Evolutionary conservation across 1,140 invertebrate genomes (phyloP).

Genomic region (Sycophila sp.): DNA sequence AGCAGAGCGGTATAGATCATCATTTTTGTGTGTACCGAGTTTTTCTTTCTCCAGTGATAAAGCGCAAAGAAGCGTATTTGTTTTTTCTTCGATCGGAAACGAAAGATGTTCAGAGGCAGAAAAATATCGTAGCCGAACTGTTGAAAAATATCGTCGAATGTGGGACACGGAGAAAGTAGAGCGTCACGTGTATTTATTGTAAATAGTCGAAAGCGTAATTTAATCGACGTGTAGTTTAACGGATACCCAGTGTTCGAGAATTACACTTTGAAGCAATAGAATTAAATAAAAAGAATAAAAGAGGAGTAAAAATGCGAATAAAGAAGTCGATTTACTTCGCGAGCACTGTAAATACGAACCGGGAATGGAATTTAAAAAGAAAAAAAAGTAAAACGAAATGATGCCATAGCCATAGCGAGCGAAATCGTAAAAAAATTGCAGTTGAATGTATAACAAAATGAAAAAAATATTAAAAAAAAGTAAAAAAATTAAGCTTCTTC

Average conservation of each 20-base stretch:
- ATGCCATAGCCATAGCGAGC: conserved; percentile 35
- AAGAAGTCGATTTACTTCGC: conserved; percentile 43
- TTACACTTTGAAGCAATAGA: conserved; percentile 63
- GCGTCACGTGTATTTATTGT: conserved; percentile 61
- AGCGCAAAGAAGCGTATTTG: not conserved
- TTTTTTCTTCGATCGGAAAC: not conserved
- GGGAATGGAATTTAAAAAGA: conserved; percentile 17
- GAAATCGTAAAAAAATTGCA: conserved; percentile 28
- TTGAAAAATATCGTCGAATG: too few relatives aligned
- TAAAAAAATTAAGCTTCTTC: conserved; percentile 26
- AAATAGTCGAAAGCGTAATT: conserved; percentile 64
- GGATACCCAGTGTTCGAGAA: conserved; percentile 57
- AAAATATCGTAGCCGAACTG: too few relatives aligned
- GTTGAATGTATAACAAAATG: conserved; percentile 33
- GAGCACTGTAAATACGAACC: conserved; percentile 54
- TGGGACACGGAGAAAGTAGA: conserved; percentile 32
- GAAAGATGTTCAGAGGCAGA: too few relatives aligned
- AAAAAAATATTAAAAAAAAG: too few relatives aligned
- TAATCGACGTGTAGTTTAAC: conserved; percentile 57
- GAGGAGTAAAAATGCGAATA: conserved; percentile 7
- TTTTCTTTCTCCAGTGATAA: too few relatives aligned
- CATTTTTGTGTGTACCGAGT: too few relatives aligned
- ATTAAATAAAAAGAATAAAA: conserved; percentile 36
- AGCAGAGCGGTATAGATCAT: too few relatives aligned
- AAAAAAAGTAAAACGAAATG: conserved; percentile 15